A percentile compares a stretch with the other conserved stretches of the same genome.
Conservation (phyloP, 2,888 invertebrate genomes). For the Opisthograptis luteolata region DNA sequence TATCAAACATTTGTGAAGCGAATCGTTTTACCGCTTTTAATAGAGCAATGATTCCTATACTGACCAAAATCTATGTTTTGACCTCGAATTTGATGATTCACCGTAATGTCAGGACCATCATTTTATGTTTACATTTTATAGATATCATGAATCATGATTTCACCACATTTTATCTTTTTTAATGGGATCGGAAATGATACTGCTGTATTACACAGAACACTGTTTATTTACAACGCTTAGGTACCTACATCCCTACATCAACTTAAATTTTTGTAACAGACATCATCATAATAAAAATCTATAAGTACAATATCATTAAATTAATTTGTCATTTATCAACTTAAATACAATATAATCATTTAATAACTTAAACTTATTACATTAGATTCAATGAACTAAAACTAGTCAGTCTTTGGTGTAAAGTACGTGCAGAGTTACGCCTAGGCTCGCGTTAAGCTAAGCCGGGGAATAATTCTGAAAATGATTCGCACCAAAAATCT, state of each 20-base stretch:
- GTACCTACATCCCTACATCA: conserved; percentile 60
- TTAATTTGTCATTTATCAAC: conserved; percentile 56
- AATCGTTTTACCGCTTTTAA: too few species aligned
- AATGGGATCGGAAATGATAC: conserved; percentile 4
- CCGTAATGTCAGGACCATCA: too few species aligned
- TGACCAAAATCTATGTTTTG: too few species aligned
- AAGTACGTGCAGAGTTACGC: conserved; percentile 55
- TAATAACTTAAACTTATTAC: conserved; percentile 6
- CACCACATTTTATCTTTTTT: neutral
- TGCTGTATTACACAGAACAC: conserved; percentile 37
- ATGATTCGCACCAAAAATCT: conserved; percentile 90
- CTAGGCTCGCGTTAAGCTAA: conserved; percentile 86
- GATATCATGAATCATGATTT: too few species aligned
- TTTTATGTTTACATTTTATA: too few species aligned
- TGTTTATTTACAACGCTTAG: conserved; percentile 61
- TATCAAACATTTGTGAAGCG: too few species aligned
- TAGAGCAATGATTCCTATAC: too few species aligned
- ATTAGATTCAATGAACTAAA: conserved; percentile 49
- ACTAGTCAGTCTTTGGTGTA: conserved; percentile 81
- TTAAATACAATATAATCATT: conserved; percentile 39
- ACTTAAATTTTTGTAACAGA: conserved; percentile 42
- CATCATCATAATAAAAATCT: conserved; percentile 35
- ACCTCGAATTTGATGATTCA: too few species aligned
- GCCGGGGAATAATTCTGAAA: conserved; percentile 91
- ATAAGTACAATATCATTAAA: conserved; percentile 41